Evolutionary conservation across 2,113 vertebrate species (phyloP), one percentile per base, ranked within the genome.

Genomic region (Chaenogobius annularis): DNA sequence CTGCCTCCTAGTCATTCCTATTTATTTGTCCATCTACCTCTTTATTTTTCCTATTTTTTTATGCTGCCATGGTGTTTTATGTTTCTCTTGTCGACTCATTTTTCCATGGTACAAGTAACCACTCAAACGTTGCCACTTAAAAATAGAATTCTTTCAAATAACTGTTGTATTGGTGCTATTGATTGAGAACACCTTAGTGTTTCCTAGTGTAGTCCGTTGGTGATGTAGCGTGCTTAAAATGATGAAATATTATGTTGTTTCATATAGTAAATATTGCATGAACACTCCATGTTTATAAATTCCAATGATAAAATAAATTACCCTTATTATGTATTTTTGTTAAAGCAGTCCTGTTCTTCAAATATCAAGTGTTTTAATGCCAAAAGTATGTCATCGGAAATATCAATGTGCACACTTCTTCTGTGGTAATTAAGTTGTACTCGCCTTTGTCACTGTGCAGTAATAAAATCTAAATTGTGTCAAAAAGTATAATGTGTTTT

Each of bases 11-110:
- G 66, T 55, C 81, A 87, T 89, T 90, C 82, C 74, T 83, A 72
- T 87, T 86, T 79, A 82, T 61, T 87, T 79, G 63, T 82, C 69
- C 75, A 83, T 87, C 87, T 90, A 89, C 89, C 88, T 90, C 90
- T 79, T 17, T 40, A 70, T 81, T 69, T 72, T 77, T 59, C 43
- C 54, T 31, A 31, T 31, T 37, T 66, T 72, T 69, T 77, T 55
- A 56, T 74, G 40, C 20, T 62, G 71, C 72, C 66, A 47, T 65
- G 55, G 23, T 79, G 63, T 43, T 61, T 70, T 77, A 40, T 80
- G 43, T 62, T 62, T 68, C 54, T 66, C 80, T 76, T 66, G 7
- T 46, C 83, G 66, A 22, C 72, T 46, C 75, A 58, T 22, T 55
- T 72, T 63, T 72, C 72, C 55, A 70, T 81, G 78, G 79, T 81